These are phyloP conservation scores for Threskiornis aethiopicus DNA, from an alignment of 2,797 vertebrate genomes.

Conservation along the genomic window DNA sequence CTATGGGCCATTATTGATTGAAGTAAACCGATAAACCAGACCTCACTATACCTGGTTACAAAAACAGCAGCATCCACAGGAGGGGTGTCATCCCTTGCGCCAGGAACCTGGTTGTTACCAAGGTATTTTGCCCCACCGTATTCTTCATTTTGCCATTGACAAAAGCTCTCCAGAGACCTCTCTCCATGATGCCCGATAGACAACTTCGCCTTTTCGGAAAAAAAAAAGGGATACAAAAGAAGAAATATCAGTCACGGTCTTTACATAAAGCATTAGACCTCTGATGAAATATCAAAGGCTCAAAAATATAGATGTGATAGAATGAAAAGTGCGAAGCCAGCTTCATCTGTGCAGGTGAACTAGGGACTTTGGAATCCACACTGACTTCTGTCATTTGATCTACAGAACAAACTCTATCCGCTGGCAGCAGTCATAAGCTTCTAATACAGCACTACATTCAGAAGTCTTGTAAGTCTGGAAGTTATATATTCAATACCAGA, in stretches of 20 bases:
- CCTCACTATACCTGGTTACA: conserved; percentile 87
- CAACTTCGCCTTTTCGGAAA: conserved; percentile 80
- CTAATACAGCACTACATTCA: neutral
- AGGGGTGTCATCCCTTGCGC: conserved; percentile 85
- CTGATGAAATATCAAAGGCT: neutral
- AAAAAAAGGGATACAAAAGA: neutral
- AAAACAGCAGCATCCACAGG: conserved; percentile 92
- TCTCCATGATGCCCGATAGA: conserved; percentile 95
- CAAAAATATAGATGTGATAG: neutral
- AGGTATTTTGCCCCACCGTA: conserved; percentile 87
- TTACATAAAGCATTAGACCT: neutral
- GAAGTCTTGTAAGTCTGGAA: neutral
- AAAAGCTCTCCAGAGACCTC: conserved; percentile 93
- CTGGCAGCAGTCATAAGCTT: neutral
- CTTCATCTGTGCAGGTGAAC: neutral
- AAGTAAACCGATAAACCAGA: neutral
- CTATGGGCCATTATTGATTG: neutral
- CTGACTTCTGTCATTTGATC: neutral
- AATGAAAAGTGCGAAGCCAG: neutral
- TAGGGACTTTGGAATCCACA: neutral
- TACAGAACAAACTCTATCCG: neutral
- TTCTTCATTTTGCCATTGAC: conserved; percentile 95
- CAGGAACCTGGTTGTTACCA: conserved; percentile 91
- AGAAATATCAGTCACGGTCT: neutral
- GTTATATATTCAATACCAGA: neutral